Base-by-base conservation (phyloP, 2,113 vertebrate genomes). In the Dipodomys merriami region DNA sequence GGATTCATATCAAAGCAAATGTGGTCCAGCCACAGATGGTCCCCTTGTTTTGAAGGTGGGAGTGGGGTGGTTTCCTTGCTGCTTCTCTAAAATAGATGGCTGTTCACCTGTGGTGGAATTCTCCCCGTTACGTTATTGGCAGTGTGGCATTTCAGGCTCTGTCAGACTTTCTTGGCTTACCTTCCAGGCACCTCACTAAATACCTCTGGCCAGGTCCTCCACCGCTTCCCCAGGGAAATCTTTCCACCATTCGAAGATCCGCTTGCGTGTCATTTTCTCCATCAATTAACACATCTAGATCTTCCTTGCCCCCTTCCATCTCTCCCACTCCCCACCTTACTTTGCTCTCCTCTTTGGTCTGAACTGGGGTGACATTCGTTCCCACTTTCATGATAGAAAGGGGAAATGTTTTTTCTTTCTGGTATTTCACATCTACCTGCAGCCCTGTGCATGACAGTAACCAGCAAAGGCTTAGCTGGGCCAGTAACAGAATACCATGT, bases 1-100 rank as follows among this genome's bases (percentile, higher is more conserved):
- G 68, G 93, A 87, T 64, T 72, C 53, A 20, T 16, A 71, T 35
- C n/a, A 73, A 76, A 91, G 71, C 30, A 79, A 76, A 65, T 65
- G 9, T 60, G 35, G 67, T 78, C 65, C 25, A 76, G 44, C 53
- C 33, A 12, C 4, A 27, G 83, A 69, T 80, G 3, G 76, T 64
- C 69, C 81, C 67, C 23, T 85, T 90, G 29, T 78, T 91, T 93
- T n/a, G 29, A 49, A 60, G 65, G 16, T 18, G 25, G 22, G 25
- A 12, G n/a, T 46, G 44, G 86, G 22, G 22, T 22, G 25, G 8
- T n/a, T 6, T 20, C 76, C 3, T 76, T 27, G 49, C 11, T 1
- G 1, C 57, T 87, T 78, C 82, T 89, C 68, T 86, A 85, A 82
- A 90, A 44, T 2, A 85, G 29, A 81, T 13, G 46, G 71, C 16